A percentile compares a stretch with the other conserved stretches of the same genome.
These are phyloP conservation scores for Raja brachyura DNA, from an alignment of 2,113 vertebrate genomes.

Conservation along the genomic window DNA sequence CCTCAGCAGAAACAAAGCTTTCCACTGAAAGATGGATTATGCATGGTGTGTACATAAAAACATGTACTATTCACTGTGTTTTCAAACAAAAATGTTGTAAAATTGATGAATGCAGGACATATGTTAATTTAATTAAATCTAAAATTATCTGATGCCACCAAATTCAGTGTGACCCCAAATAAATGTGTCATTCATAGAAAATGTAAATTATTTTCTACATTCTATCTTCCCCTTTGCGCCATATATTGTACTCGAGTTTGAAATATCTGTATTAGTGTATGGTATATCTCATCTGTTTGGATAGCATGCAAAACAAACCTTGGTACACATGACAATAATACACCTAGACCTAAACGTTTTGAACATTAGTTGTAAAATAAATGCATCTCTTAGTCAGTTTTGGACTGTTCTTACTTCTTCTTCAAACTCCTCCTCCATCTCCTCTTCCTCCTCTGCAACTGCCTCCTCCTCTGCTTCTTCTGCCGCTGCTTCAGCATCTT, in stretches of 20 bases:
- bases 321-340: too few relatives aligned
- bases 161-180: not conserved
- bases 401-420: slow-evolving; percentile 44
- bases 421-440: slow-evolving; percentile 45
- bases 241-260: too few relatives aligned
- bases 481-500: slow-evolving; percentile 59
- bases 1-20: not conserved
- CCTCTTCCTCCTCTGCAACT: slow-evolving; percentile 51
- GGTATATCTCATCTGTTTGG: too few relatives aligned
- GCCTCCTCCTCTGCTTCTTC: slow-evolving; percentile 53
- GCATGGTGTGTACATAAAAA: not conserved
- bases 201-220: not conserved
- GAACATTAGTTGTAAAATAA: not conserved
- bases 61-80: not conserved
- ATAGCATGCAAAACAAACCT: too few relatives aligned
- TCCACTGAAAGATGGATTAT: not conserved
- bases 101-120: not conserved
- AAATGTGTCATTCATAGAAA: not conserved
- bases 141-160: not conserved
- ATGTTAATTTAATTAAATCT: not conserved
- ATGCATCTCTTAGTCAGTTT: not conserved
- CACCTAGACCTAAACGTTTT: not conserved
- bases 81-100: not conserved
- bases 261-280: too few relatives aligned
- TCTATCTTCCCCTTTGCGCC: too few relatives aligned